Conservation (phyloP, 2,888 invertebrate genomes). For the Syrphus vitripennis region DNA sequence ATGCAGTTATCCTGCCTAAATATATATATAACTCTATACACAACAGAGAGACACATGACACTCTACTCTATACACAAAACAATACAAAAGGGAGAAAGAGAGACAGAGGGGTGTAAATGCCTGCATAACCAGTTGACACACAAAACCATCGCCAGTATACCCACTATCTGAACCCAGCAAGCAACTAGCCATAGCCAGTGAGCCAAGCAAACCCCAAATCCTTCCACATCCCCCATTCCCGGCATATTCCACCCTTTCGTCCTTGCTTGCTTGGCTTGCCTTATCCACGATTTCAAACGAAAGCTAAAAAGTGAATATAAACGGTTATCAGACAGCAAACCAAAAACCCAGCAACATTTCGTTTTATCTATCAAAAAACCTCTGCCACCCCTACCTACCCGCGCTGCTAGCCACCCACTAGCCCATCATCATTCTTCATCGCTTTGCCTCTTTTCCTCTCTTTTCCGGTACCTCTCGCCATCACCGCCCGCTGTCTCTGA, state of each 20-base stretch:
- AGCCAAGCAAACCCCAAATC: constrained; percentile 9
- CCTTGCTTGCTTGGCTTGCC: constrained; percentile 29
- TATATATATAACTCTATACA: not conserved
- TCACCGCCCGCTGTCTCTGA: not conserved
- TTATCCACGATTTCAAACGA: constrained; percentile 67
- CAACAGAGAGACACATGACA: constrained; percentile 12
- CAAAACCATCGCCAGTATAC: constrained; percentile 42
- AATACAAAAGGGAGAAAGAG: constrained; percentile 2
- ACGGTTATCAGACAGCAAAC: constrained; percentile 71
- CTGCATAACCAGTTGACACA: constrained; percentile 67
- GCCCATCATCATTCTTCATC: constrained; percentile 71
- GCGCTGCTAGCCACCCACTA: constrained; percentile 3
- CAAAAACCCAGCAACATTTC: constrained; percentile 71
- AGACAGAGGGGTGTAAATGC: not conserved
- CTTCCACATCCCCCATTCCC: not conserved
- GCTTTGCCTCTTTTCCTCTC: not conserved
- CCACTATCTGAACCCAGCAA: not conserved
- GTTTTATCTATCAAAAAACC: constrained; percentile 70
- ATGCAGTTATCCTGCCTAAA: constrained; percentile 70
- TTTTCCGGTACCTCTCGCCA: not conserved
- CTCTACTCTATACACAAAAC: constrained; percentile 2
- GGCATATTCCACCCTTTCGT: not conserved
- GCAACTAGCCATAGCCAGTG: constrained; percentile 4
- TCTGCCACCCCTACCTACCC: constrained; percentile 19
- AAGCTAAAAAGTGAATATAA: constrained; percentile 72